Evolutionary conservation across 2,888 invertebrate species (phyloP).

Genomic region (Epinotia brunnichana): DNA sequence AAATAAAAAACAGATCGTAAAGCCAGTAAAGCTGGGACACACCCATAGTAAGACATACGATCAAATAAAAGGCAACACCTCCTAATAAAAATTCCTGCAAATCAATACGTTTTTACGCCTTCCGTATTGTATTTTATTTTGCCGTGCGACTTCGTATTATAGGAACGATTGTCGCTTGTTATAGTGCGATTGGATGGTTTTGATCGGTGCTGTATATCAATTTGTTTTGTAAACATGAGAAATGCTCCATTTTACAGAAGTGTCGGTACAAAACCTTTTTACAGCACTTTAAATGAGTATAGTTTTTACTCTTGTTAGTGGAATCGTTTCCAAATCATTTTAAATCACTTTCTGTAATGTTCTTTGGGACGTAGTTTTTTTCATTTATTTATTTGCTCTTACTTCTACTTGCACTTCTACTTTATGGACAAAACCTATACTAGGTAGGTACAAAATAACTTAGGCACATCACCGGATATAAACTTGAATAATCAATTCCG

Average conservation of each 20-base stretch:
- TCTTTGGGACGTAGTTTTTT: too few species aligned
- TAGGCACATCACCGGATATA: too few species aligned
- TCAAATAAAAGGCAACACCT: conserved; percentile 78
- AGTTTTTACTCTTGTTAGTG: too few species aligned
- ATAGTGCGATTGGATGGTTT: conserved; percentile 45
- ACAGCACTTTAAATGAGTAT: too few species aligned
- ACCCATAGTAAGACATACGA: conserved; percentile 48
- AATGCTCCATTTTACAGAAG: background rate
- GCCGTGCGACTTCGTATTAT: conserved; percentile 80
- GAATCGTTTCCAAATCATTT: too few species aligned
- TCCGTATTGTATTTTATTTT: conserved; percentile 82
- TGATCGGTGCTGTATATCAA: conserved; percentile 9
- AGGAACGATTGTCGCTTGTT: conserved; percentile 74
- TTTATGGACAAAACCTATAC: too few species aligned
- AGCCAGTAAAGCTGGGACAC: conserved; percentile 30
- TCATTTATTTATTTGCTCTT: too few species aligned
- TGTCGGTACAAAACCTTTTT: too few species aligned
- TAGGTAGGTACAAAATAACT: too few species aligned
- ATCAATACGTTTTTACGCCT: conserved; percentile 83
- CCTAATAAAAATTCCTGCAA: conserved; percentile 84
- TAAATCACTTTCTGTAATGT: too few species aligned
- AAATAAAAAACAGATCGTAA: conserved; percentile 38
- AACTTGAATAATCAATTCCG: too few species aligned
- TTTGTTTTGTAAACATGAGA: background rate
- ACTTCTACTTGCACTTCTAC: too few species aligned